Percentiles rank a stretch among this genome's conserved stretches.
These are phyloP conservation scores for Aphrocallistes beatrix DNA, from an alignment of 37 sponge, comb jelly and placozoan genomes.

Conservation along the genomic window DNA sequence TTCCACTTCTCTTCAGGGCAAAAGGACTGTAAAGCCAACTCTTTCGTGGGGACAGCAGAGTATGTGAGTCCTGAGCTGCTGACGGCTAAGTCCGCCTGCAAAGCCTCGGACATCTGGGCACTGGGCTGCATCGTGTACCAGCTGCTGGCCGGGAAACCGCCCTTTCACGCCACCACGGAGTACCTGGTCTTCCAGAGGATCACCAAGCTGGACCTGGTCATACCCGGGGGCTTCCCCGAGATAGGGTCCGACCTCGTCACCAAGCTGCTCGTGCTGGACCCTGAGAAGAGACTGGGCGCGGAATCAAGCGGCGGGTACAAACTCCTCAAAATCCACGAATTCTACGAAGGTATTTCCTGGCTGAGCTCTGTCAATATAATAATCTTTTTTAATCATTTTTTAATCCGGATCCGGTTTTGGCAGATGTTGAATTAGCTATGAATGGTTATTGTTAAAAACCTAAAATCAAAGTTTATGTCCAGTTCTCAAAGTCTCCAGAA, in stretches of 20 bases:
- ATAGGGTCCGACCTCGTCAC: slow-evolving; percentile 50
- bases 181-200: slow-evolving; percentile 94
- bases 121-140: slow-evolving; percentile 87
- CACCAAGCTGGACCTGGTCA: slow-evolving; percentile 55
- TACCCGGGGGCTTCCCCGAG: slow-evolving; percentile 85
- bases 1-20: background rate
- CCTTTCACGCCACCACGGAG: slow-evolving; percentile 93
- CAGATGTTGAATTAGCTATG: too few species aligned
- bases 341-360: slow-evolving; percentile 41
- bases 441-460: too few species aligned
- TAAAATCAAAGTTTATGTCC: too few species aligned
- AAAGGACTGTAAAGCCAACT: slow-evolving; percentile 41
- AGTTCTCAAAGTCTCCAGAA: too few species aligned
- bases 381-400: too few species aligned
- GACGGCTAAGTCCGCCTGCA: slow-evolving; percentile 65
- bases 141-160: slow-evolving; percentile 77
- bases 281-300: slow-evolving; percentile 60
- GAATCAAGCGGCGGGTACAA: slow-evolving; percentile 70
- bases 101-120: slow-evolving; percentile 92
- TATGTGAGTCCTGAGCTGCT: slow-evolving; percentile 91
- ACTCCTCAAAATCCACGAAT: slow-evolving; percentile 50
- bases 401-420: too few species aligned
- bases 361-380: too few species aligned
- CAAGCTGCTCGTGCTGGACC: slow-evolving; percentile 64
- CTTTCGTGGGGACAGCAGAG: slow-evolving; percentile 93